Evolutionary conservation across 2,888 invertebrate genomes (phyloP).

Genomic region (Hirtodrosophila duncani): DNA sequence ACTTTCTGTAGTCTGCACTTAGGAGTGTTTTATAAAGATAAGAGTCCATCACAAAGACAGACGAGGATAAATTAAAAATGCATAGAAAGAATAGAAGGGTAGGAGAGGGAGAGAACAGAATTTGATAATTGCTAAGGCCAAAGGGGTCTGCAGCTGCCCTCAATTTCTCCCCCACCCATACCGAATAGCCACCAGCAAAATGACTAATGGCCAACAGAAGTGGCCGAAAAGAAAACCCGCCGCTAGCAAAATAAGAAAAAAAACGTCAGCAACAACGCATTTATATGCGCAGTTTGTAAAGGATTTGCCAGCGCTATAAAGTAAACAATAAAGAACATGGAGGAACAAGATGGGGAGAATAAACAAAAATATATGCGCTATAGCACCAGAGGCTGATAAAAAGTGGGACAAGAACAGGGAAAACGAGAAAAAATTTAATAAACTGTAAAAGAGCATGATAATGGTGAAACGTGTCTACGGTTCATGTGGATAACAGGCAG

Average conservation of each 20-base stretch:
- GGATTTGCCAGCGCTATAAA: slow-evolving; percentile 48
- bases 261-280: slow-evolving; percentile 41
- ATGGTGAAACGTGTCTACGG: slow-evolving; percentile 64
- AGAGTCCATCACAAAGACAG: slow-evolving; percentile 3
- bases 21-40: no score
- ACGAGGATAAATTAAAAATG: slow-evolving; percentile 18
- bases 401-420: slow-evolving; percentile 4
- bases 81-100: slow-evolving; percentile 31
- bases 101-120: slow-evolving; percentile 25
- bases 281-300: slow-evolving; percentile 67
- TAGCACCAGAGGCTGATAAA: background rate
- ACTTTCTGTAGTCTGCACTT: no score
- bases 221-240: no score
- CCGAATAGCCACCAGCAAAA: slow-evolving; percentile 24
- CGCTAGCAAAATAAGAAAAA: background rate
- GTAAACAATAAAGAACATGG: slow-evolving; percentile 35
- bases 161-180: no score
- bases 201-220: slow-evolving; percentile 49
- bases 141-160: slow-evolving; percentile 15
- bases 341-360: slow-evolving; percentile 4
- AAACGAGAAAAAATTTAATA: slow-evolving; percentile 56
- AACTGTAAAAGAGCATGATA: slow-evolving; percentile 67
- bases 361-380: slow-evolving; percentile 28
- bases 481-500: no score
- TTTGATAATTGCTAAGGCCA: slow-evolving; percentile 63